phyloP scores from a whole-genome alignment of 1,140 invertebrate genomes.

The Drosophila pectinifera region DNA sequence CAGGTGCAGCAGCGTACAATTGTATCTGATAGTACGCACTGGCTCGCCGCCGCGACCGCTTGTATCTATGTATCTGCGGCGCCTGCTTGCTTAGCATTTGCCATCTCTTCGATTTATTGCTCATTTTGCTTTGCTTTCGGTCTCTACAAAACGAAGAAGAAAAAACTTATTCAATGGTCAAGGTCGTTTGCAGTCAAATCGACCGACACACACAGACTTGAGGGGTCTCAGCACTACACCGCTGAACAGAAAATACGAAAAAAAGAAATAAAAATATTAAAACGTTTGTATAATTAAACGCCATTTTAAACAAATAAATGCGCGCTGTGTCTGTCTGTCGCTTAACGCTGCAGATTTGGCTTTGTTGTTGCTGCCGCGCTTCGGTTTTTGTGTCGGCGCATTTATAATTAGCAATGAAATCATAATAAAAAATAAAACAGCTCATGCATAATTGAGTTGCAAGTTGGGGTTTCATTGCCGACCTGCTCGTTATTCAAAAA shows the following conservation, averaged over 20 bases:
- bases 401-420: slow-evolving; percentile 79
- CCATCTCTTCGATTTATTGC: slow-evolving; percentile 77
- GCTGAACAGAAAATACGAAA: slow-evolving; percentile 17
- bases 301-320: slow-evolving; percentile 78
- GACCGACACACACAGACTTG: slow-evolving; percentile 30
- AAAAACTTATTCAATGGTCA: slow-evolving; percentile 78
- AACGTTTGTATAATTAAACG: slow-evolving; percentile 80
- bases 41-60: slow-evolving; percentile 7
- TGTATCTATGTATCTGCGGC: slow-evolving; percentile 41
- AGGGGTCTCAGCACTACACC: slow-evolving; percentile 37
- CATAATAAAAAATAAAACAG: slow-evolving; percentile 69
- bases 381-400: slow-evolving; percentile 58
- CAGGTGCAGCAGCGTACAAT: slow-evolving; percentile 62
- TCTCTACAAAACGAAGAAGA: slow-evolving; percentile 24
- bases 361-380: slow-evolving; percentile 35
- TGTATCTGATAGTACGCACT: slow-evolving; percentile 60
- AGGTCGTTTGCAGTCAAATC: slow-evolving; percentile 80
- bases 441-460: slow-evolving; percentile 70
- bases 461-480: slow-evolving; percentile 64
- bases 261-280: slow-evolving; percentile 34
- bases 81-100: slow-evolving; percentile 51
- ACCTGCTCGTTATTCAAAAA: slow-evolving; percentile 31
- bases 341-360: slow-evolving; percentile 33
- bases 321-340: slow-evolving; percentile 48
- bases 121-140: slow-evolving; percentile 75